A percentile compares a stretch with the other conserved stretches of the same genome.
Evolutionary conservation across 2,113 vertebrate species (phyloP).

Genomic region (Ceratotherium simum): DNA sequence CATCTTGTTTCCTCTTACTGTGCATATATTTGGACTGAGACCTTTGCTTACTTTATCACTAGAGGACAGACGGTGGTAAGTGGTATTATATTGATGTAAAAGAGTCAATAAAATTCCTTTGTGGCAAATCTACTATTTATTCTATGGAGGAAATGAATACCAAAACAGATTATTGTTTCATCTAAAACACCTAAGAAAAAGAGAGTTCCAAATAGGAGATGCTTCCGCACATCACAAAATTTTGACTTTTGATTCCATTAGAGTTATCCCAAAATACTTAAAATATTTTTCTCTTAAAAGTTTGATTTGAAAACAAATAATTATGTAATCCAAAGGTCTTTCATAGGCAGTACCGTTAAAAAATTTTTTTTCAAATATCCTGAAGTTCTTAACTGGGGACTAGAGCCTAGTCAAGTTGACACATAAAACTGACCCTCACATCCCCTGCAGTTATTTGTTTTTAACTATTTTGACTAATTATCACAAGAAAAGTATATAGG

Average conservation of each 20-base stretch:
- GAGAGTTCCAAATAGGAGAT: neutral
- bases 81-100: neutral
- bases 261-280: neutral
- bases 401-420: neutral
- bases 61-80: neutral
- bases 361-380: neutral
- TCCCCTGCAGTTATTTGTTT: neutral
- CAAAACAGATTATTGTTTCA: neutral
- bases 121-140: neutral
- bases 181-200: neutral
- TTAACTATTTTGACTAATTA: slow-evolving; percentile 11
- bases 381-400: neutral
- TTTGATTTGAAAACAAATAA: neutral
- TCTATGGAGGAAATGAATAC: neutral
- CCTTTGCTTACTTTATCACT: neutral
- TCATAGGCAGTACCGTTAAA: neutral
- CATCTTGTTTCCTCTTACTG: neutral
- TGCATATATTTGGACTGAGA: neutral
- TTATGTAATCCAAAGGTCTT: neutral
- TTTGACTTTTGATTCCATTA: neutral
- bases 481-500: neutral
- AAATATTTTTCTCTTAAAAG: neutral
- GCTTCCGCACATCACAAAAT: neutral
- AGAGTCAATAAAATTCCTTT: neutral
- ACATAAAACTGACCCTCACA: neutral